Evolutionary conservation across 2,888 invertebrate species (phyloP), one percentile per base, ranked within the genome.

Genomic region (Latheticus oryzae): DNA sequence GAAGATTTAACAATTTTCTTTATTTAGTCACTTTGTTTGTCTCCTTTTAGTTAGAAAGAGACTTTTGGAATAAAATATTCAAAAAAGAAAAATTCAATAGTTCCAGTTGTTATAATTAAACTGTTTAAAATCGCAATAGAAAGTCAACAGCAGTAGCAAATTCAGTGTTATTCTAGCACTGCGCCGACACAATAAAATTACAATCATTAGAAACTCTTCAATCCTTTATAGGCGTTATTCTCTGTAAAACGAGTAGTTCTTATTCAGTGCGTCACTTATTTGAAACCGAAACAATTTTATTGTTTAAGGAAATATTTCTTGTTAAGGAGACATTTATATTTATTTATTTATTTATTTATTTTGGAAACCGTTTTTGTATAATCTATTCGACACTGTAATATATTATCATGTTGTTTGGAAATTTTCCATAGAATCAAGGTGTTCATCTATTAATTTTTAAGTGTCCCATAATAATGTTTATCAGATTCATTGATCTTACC

Each of bases 1-100:
- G 72, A 68, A 71, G 71, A 69, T 64, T 65, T 61, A 64, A 69
- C 68, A 67, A 71, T 73, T 72, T 72, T 68, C 65, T 57, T 55
- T 54, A 62, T 60, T 23, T 9, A 17, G 19, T 12, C 28, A 16
- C 12, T n/a, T 24, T 2, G 7, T 15, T 35, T 17, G 16, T 16
- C 16, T 30, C 26, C 42, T 8, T n/a, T n/a, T n/a, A n/a, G n/a
- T n/a, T n/a, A n/a, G n/a, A n/a, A n/a, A n/a, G n/a, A n/a, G n/a
- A n/a, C n/a, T n/a, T n/a, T n/a, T n/a, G n/a, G n/a, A n/a, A n/a
- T n/a, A n/a, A n/a, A n/a, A n/a, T n/a, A n/a, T n/a, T n/a, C n/a
- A n/a, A n/a, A n/a, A n/a, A n/a, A n/a, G n/a, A n/a, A n/a, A n/a
- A n/a, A n/a, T n/a, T n/a, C n/a, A n/a, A n/a, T n/a, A n/a, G n/a